Evolutionary conservation across 2,888 invertebrate species (phyloP).

Genomic region (Hyposoter dolosus): DNA sequence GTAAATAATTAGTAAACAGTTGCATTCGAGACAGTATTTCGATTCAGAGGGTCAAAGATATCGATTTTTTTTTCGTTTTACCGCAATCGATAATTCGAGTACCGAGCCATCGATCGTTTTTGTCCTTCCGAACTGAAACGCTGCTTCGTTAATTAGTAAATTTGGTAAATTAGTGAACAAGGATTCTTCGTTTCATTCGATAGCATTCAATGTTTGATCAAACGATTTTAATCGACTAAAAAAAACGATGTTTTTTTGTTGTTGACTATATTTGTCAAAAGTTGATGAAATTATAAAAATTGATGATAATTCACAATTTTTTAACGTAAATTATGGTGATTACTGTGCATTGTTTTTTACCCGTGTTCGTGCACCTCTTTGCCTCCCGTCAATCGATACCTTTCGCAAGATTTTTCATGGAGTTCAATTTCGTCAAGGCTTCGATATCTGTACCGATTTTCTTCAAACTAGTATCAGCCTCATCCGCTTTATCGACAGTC

Average conservation of each 20-base stretch:
- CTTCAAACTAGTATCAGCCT: background rate
- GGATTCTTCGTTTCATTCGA: background rate
- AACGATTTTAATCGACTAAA: too few relatives aligned
- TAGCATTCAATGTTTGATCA: background rate
- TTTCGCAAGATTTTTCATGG: conserved; percentile 61
- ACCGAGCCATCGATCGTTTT: background rate
- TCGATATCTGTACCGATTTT: conserved; percentile 47
- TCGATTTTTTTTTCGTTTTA: background rate
- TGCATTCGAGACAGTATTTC: background rate
- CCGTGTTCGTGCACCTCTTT: conserved; percentile 66
- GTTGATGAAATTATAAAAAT: background rate
- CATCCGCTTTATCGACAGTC: background rate
- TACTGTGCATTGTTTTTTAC: conserved; percentile 55
- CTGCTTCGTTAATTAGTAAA: background rate
- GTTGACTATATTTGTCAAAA: background rate
- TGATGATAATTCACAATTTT: background rate
- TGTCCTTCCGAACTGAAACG: background rate
- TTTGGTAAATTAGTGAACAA: background rate
- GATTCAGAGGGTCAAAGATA: background rate
- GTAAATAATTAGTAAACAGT: background rate
- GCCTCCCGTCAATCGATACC: conserved; percentile 69
- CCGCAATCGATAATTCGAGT: background rate
- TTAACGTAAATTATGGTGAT: conserved; percentile 66
- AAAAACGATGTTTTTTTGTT: too few relatives aligned
- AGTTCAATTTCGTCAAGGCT: conserved; percentile 45